A percentile compares a stretch with the other conserved stretches of the same genome.
Evolutionary conservation across 2,113 vertebrate genomes (phyloP).

Genomic region (Pungitius pungitius): DNA sequence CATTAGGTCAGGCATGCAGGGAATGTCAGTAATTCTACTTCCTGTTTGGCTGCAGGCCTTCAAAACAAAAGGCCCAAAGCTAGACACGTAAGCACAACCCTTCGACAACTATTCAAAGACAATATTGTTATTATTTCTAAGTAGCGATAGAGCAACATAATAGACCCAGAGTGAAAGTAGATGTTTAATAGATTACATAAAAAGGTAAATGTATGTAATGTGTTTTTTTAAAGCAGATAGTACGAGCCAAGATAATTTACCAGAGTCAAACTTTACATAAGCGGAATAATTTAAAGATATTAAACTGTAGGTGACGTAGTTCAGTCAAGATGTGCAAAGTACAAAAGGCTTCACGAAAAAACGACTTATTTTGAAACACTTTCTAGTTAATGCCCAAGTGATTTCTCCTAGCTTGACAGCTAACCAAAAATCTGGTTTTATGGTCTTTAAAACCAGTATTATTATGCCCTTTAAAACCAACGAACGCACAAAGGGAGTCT

Average conservation of each 20-base stretch:
- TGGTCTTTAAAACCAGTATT: slow-evolving; percentile 13
- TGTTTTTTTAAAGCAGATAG: neutral
- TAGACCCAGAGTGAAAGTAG: neutral
- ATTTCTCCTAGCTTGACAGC: slow-evolving; percentile 37
- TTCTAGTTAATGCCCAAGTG: neutral
- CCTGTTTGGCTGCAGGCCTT: slow-evolving; percentile 51
- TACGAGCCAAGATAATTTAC: neutral
- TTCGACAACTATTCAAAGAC: neutral
- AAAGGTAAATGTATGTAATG: neutral
- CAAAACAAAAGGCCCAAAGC: slow-evolving; percentile 62
- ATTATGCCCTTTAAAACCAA: neutral
- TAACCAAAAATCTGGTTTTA: slow-evolving; percentile 9
- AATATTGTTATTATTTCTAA: neutral
- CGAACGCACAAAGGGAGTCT: neutral
- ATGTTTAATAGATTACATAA: neutral
- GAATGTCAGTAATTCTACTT: slow-evolving; percentile 46
- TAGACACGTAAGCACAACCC: slow-evolving; percentile 21
- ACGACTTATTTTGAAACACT: slow-evolving; percentile 63
- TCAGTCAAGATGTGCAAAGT: neutral
- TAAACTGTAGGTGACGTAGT: neutral
- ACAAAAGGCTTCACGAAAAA: neutral
- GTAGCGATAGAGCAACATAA: neutral
- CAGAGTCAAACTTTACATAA: neutral
- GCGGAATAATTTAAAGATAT: neutral
- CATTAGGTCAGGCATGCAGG: slow-evolving; percentile 19